These are phyloP conservation scores for Chrysomela aeneicollis DNA, from an alignment of 2,888 invertebrate genomes.

Conservation along the genomic window DNA sequence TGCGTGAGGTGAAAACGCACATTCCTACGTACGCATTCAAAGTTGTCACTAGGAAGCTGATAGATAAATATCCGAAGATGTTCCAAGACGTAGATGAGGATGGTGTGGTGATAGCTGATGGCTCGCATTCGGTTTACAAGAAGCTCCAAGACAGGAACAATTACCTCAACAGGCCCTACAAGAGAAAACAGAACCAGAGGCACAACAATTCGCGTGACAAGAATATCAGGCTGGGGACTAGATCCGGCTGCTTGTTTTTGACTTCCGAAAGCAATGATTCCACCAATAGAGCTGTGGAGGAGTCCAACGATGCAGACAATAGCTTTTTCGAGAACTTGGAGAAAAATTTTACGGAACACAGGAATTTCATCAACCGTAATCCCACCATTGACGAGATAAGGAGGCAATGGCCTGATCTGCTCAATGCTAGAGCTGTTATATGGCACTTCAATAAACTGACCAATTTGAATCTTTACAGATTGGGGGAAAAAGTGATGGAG, in stretches of 20 bases:
- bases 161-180: slow-evolving; percentile 42
- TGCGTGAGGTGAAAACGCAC: slow-evolving; percentile 34
- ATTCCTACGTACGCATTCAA: slow-evolving; percentile 41
- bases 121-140: slow-evolving; percentile 35
- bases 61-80: slow-evolving; percentile 38
- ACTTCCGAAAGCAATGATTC: neutral
- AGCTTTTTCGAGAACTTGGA: slow-evolving; percentile 11
- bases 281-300: no score
- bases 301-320: neutral
- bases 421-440: neutral
- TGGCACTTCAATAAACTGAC: slow-evolving; percentile 30
- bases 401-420: slow-evolving; percentile 18
- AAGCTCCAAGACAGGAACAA: slow-evolving; percentile 42
- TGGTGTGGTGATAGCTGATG: slow-evolving; percentile 40
- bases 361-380: slow-evolving; percentile 27
- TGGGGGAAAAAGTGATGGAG: slow-evolving; percentile 7
- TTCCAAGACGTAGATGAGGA: slow-evolving; percentile 44
- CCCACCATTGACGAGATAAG: neutral
- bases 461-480: slow-evolving; percentile 1
- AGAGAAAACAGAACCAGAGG: slow-evolving; percentile 18
- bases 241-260: slow-evolving; percentile 12
- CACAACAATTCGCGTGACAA: neutral
- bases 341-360: slow-evolving; percentile 25
- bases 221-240: neutral
- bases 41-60: slow-evolving; percentile 36